Conservation (phyloP, 2,888 invertebrate genomes). For the Ochropacha duplaris region DNA sequence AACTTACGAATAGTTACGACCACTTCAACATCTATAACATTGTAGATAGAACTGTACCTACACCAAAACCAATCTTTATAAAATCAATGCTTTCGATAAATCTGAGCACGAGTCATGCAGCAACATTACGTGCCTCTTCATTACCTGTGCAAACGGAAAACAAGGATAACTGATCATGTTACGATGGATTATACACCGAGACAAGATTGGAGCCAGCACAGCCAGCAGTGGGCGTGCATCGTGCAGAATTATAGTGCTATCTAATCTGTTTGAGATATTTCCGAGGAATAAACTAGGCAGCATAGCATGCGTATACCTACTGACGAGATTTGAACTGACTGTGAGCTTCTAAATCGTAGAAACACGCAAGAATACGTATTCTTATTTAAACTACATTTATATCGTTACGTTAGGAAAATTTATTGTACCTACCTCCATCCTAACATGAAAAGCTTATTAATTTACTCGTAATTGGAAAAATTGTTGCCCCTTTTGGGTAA, state of each 20-base stretch:
- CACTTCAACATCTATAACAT: too few species aligned
- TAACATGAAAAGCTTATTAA: too few species aligned
- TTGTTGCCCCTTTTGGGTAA: too few species aligned
- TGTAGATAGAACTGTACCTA: too few species aligned
- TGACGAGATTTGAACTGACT: constrained; percentile 23
- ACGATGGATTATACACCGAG: constrained; percentile 3
- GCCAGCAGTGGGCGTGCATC: constrained; percentile 58
- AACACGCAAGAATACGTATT: neutral
- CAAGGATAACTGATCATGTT: neutral
- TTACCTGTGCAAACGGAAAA: neutral
- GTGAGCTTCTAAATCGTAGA: constrained; percentile 1
- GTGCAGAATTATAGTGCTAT: constrained; percentile 49
- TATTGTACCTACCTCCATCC: too few species aligned
- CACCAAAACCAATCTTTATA: neutral
- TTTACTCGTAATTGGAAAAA: too few species aligned
- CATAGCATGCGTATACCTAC: constrained; percentile 36
- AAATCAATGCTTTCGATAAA: neutral
- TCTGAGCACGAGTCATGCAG: neutral
- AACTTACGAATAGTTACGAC: neutral
- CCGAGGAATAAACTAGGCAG: constrained; percentile 58
- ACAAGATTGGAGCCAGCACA: neutral
- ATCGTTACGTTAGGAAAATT: neutral
- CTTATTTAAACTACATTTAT: neutral
- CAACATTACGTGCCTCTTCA: constrained; percentile 2
- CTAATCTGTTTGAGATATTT: constrained; percentile 65